Evolutionary conservation across 2,888 invertebrate genomes (phyloP).

Genomic region (Erebia epiphron): DNA sequence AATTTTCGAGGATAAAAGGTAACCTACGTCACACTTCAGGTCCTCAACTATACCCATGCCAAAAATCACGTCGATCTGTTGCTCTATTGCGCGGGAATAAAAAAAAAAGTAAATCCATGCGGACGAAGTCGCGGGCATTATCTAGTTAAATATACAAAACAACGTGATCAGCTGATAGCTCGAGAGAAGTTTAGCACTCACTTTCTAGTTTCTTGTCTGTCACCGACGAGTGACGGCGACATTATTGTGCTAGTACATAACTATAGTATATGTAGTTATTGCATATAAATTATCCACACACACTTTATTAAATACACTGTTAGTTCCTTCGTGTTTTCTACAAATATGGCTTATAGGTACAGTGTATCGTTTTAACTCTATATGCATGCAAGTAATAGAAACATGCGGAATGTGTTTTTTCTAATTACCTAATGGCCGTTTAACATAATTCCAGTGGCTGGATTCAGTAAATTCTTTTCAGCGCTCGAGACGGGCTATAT

Average conservation of each 20-base stretch:
- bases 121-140: not conserved
- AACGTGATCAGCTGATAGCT: not conserved
- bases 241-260: not conserved
- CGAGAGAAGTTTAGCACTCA: not conserved
- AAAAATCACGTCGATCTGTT: too few relatives aligned
- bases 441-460: not conserved
- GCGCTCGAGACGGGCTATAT: too few relatives aligned
- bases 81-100: too few relatives aligned
- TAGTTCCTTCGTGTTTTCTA: conserved; percentile 9
- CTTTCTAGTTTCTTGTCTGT: conserved; percentile 5
- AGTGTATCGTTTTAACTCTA: not conserved
- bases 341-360: not conserved
- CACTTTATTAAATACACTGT: conserved; percentile 2
- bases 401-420: not conserved
- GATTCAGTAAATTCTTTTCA: not conserved
- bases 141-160: not conserved
- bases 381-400: conserved; percentile 1
- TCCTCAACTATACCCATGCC: too few relatives aligned
- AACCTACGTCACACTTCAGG: too few relatives aligned
- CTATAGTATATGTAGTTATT: not conserved
- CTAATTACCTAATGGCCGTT: not conserved
- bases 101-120: too few relatives aligned
- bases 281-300: conserved; percentile 8
- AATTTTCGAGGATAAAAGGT: too few relatives aligned
- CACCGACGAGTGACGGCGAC: not conserved